Conservation (phyloP, 2,797 vertebrate genomes). For the Holocentrus rufus region DNA sequence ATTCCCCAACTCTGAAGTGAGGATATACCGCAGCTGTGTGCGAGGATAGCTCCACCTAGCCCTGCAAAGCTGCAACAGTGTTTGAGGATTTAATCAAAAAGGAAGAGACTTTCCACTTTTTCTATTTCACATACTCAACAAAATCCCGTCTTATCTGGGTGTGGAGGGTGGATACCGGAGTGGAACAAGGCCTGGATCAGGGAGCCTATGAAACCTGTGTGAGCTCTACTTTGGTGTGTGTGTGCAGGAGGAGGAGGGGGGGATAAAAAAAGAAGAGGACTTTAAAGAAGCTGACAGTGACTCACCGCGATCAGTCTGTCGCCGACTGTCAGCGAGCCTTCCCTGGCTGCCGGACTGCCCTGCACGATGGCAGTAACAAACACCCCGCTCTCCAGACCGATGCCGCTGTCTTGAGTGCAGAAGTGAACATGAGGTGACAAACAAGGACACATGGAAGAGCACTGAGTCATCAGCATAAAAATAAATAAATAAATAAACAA, state of each 20-base stretch:
- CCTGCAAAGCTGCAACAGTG: conserved; percentile 19
- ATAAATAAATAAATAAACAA: not conserved
- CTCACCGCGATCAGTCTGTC: conserved; percentile 96
- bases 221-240: conserved; percentile 36
- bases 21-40: conserved; percentile 10
- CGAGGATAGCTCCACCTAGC: conserved; percentile 41
- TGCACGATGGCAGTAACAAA: conserved; percentile 90
- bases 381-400: conserved; percentile 91
- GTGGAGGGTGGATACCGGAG: conserved; percentile 43
- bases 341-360: conserved; percentile 92
- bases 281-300: conserved; percentile 54
- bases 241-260: conserved; percentile 10
- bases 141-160: conserved; percentile 62
- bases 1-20: conserved; percentile 1
- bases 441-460: not conserved
- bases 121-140: conserved; percentile 40
- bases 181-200: conserved; percentile 57
- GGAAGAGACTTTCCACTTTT: conserved; percentile 29
- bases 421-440: conserved; percentile 23
- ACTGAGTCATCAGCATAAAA: not conserved
- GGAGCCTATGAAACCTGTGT: conserved; percentile 27
- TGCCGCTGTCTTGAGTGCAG: conserved; percentile 87
- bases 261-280: conserved; percentile 22
- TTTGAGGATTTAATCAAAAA: conserved; percentile 51
- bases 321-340: conserved; percentile 91